phyloP scores from a whole-genome alignment of 2,888 invertebrate species.

The Anoplius nigerrimus region DNA sequence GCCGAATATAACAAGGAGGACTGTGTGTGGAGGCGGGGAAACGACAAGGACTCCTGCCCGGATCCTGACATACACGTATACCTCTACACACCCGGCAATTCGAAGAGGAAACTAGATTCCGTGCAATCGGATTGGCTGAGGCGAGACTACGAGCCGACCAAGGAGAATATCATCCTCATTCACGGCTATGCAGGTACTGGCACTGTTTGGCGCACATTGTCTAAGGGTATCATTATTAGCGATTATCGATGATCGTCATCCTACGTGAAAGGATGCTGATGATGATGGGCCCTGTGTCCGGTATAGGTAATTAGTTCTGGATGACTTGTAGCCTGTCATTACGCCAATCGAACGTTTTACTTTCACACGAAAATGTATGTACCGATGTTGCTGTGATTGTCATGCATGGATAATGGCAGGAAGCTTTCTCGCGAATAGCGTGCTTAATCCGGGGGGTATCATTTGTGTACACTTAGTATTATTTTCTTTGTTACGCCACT shows the following conservation, averaged over 20 bases:
- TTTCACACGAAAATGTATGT: too few relatives aligned
- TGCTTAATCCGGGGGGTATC: too few relatives aligned
- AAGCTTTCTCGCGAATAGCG: too few relatives aligned
- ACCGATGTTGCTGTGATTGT: too few relatives aligned
- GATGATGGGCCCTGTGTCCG: too few relatives aligned
- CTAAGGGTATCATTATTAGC: background rate
- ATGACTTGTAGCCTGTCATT: too few relatives aligned
- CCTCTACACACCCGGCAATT: constrained; percentile 80
- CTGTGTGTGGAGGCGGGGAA: constrained; percentile 82
- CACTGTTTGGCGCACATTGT: background rate
- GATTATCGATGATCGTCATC: background rate
- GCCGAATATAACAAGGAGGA: constrained; percentile 80
- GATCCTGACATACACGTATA: constrained; percentile 82
- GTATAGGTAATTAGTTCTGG: background rate
- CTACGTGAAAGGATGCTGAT: background rate
- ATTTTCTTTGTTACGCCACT: too few relatives aligned
- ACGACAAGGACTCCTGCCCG: constrained; percentile 82
- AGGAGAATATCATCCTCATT: constrained; percentile 83
- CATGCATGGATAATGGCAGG: too few relatives aligned
- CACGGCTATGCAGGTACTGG: constrained; percentile 84
- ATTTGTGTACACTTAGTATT: too few relatives aligned
- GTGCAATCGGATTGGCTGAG: constrained; percentile 84
- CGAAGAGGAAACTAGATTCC: constrained; percentile 65
- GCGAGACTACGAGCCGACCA: constrained; percentile 82
- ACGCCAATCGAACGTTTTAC: too few relatives aligned